Evolutionary conservation across 2,113 vertebrate genomes (phyloP), one percentile per base, ranked within the genome.

Genomic region (Choloepus hoffmanni): DNA sequence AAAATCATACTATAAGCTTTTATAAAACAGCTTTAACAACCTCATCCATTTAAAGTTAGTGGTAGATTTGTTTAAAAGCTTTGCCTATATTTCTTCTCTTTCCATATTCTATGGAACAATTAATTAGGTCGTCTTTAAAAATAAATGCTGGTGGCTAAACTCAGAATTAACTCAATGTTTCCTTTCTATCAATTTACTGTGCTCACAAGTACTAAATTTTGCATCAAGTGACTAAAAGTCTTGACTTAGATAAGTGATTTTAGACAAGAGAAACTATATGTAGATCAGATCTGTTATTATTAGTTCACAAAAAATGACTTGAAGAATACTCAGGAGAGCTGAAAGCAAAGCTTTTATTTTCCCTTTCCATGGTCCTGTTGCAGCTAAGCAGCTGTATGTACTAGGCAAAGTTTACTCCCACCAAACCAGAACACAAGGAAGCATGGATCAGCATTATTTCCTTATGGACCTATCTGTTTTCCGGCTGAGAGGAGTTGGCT

Each of bases 111-210:
- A n/a, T 86, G 74, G 92, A n/a, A 85, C 68, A 92, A 86, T 96
- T 92, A 93, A 95, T 96, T 96, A 86, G 90, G 88, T 92, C 89
- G 91, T 94, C 60, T 96, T 96, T 96, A 94, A 96, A 97, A 97
- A 92, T 96, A 96, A 94, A 95, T 86, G 65, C 82, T 70, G 48
- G 16, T 87, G 94, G 68, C 90, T 95, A 95, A 92, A 89, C 58
- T 92, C 90, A 91, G 90, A 58, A 81, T 76, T 67, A 30, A 5
- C 85, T 91, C 70, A 30, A 73, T 92, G 72, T 77, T 95, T 97
- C 88, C 88, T 96, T 90, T 93, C 89, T 94, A 86, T 95, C 89
- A 90, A 96, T 97, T 96, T 94, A 94, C 63, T 89, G 68, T 53
- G 63, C 83, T 95, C 81, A 70, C 82, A 78, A 86, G 53, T 91